Evolutionary conservation across 2,888 invertebrate species (phyloP).

Genomic region (Scelioninae gen. 2): DNA sequence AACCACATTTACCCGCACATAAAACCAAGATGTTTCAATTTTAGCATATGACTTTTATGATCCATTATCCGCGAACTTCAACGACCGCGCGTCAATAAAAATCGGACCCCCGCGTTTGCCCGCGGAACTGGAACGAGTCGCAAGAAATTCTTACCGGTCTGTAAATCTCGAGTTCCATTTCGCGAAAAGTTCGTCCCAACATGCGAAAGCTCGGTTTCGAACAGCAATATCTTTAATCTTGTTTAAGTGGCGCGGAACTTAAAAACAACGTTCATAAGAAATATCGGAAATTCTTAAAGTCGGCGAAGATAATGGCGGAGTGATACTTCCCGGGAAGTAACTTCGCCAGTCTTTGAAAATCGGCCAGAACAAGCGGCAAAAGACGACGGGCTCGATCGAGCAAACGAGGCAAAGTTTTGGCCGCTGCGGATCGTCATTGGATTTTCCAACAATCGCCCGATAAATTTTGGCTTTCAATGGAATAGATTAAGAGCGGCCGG

Average conservation of each 20-base stretch:
- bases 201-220: slow-evolving; percentile 40
- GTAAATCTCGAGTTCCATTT: slow-evolving; percentile 24
- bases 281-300: slow-evolving; percentile 47
- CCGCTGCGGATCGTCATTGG: slow-evolving; percentile 56
- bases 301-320: slow-evolving; percentile 44
- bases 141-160: slow-evolving; percentile 32
- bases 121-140: slow-evolving; percentile 26
- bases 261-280: slow-evolving; percentile 51
- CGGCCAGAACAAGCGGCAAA: slow-evolving; percentile 53
- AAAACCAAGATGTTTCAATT: no score
- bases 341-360: slow-evolving; percentile 55
- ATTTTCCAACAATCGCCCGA: slow-evolving; percentile 59
- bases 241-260: slow-evolving; percentile 41
- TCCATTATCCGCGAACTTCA: slow-evolving; percentile 5
- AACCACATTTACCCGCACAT: no score
- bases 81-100: slow-evolving; percentile 27
- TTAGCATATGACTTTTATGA: no score
- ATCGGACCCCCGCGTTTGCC: slow-evolving; percentile 21
- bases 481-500: slow-evolving; percentile 58
- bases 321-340: slow-evolving; percentile 54
- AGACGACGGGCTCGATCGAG: slow-evolving; percentile 51
- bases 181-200: slow-evolving; percentile 25
- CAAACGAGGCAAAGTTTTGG: slow-evolving; percentile 59
- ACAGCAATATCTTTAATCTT: slow-evolving; percentile 46
- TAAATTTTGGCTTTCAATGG: slow-evolving; percentile 60